Evolutionary conservation across 2,888 invertebrate genomes (phyloP), one percentile per base, ranked within the genome.

Genomic region (Apodemia mormo): DNA sequence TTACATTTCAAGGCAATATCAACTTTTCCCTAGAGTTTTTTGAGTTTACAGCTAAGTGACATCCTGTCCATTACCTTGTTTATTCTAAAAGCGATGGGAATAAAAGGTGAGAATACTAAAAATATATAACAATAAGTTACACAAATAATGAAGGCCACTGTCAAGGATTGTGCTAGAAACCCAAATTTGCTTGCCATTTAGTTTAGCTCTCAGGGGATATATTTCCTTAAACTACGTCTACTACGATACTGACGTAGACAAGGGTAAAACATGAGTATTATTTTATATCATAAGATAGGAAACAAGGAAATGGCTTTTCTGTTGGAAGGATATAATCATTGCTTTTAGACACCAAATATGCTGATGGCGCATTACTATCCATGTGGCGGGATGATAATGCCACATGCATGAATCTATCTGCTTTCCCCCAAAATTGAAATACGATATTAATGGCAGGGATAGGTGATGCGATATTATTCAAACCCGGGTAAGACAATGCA

Each of bases 21-120:
- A 52, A 52, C 52, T 52, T 52, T n/a, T 52, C 52, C n/a, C 52
- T 52, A n/a, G 52, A n/a, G 52, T n/a, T 52, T n/a, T 52, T 52
- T 52, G n/a, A 52, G 52, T 52, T 52, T 52, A 52, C 52, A 52
- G n/a, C 52, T 52, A n/a, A 14, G 4, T n/a, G n/a, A n/a, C 52
- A 52, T 52, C n/a, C n/a, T n/a, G n/a, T 52, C 52, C 52, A 52
- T 52, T 52, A 52, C 6, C 12, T n/a, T 52, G 52, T 52, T 52
- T 52, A 52, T 52, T 52, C 52, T n/a, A 52, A 52, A 52, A 52
- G n/a, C 52, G 52, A 52, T 52, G 52, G 6, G 52, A 52, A 52
- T 52, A n/a, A 52, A 52, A 52, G 52, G 52, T 52, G 52, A 52
- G 52, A n/a, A 4, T 52, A 6, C n/a, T n/a, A 52, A 52, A 49